These are phyloP conservation scores for Leucophenga montana DNA, from an alignment of 2,888 invertebrate genomes.

Conservation along the genomic window DNA sequence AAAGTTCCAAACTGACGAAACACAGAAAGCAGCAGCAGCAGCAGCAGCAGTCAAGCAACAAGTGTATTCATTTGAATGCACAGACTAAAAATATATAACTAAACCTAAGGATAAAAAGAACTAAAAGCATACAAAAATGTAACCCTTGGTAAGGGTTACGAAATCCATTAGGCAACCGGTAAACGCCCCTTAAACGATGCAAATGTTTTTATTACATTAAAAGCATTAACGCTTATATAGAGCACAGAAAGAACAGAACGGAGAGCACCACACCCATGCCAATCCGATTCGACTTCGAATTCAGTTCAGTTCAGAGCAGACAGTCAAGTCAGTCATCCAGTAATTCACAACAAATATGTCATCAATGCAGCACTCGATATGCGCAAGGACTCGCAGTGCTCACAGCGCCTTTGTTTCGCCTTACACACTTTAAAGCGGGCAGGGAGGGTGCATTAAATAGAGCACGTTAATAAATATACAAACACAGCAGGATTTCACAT, in stretches of 20 bases:
- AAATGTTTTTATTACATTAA: conserved; percentile 67
- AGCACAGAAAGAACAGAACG: conserved; percentile 48
- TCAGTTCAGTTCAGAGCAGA: too few relatives aligned
- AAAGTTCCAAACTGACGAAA: not conserved
- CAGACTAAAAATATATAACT: not conserved
- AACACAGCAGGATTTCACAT: conserved; percentile 58
- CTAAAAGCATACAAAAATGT: not conserved
- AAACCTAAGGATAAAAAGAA: conserved; percentile 35
- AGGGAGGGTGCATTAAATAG: conserved; percentile 38
- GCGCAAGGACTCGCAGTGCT: not conserved
- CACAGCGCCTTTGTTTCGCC: not conserved
- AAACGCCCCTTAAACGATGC: conserved; percentile 57
- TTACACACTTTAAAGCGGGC: not conserved
- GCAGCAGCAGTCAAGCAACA: conserved; percentile 52
- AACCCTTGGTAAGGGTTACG: conserved; percentile 3
- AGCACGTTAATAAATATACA: conserved; percentile 50
- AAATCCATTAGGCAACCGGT: conserved; percentile 30
- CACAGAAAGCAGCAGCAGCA: not conserved
- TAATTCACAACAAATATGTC: conserved; percentile 58
- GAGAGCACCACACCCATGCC: conserved; percentile 22
- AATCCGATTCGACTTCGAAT: too few relatives aligned
- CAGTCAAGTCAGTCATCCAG: not conserved
- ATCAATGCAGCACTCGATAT: conserved; percentile 50
- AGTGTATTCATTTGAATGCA: conserved; percentile 43
- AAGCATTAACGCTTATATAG: conserved; percentile 63